Evolutionary conservation across 2,888 invertebrate genomes (phyloP), one percentile per base, ranked within the genome.

Genomic region (Drosophila nigritarsus): DNA sequence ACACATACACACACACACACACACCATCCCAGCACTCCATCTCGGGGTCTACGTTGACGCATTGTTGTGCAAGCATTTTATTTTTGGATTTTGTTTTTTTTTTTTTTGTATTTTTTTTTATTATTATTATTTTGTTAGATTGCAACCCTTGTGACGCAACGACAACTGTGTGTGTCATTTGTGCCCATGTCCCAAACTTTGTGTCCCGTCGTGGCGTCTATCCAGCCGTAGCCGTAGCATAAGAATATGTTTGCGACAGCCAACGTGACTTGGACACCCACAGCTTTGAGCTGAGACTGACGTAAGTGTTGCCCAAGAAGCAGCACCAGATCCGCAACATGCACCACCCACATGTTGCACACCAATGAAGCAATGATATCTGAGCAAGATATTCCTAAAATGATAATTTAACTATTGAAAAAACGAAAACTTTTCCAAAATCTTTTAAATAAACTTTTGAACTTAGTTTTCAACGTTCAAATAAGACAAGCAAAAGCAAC

Each of bases 81-180:
- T 20, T 42, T 20, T 11, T 2, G 11, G 11, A 42, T 42, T 42
- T 40, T 2, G 4, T 40, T 40, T 9, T n/a, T 40, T 20, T 29
- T 29, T 29, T 40, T 8, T 4, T 13, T 34, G 0, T 70, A 56
- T 36, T 59, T 75, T 75, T 74, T 71, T 71, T 73, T 86, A 79
- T 83, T 87, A 82, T 84, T 87, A 87, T 87, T 84, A 87, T 87
- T 87, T 84, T 83, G 84, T 84, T 84, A 84, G 87, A 84, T 87
- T 87, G 83, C 85, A 85, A 85, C 85, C 85, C 85, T 77, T 74
- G 48, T 61, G 56, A 38, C 64, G 72, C 53, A 49, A 56, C 49
- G 50, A 59, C 63, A 50, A 65, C 51, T 58, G 65, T 59, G 73
- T 73, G 73, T 82, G 62, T 68, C 65, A 73, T 68, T 61, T 75